A percentile compares a stretch with the other conserved stretches of the same genome.
These are phyloP conservation scores for Xenus cinereus DNA, from an alignment of 2,113 vertebrate species.

Conservation along the genomic window DNA sequence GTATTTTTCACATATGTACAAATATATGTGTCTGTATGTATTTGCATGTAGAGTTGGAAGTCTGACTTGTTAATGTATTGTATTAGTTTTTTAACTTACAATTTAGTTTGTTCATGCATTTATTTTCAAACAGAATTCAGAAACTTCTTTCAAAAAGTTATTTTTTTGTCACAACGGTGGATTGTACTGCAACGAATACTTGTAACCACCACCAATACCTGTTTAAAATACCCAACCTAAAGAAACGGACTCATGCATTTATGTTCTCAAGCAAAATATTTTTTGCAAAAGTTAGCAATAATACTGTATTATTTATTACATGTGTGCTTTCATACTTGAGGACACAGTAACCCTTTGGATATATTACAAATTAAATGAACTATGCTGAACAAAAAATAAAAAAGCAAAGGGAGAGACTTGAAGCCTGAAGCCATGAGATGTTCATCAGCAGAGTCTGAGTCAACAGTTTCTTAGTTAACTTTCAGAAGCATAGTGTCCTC, in stretches of 20 bases:
- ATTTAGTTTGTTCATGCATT: background rate
- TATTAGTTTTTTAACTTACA: background rate
- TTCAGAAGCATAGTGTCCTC: slow-evolving; percentile 72
- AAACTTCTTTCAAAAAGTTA: background rate
- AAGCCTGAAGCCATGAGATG: slow-evolving; percentile 9
- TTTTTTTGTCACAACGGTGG: background rate
- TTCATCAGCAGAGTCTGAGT: slow-evolving; percentile 34
- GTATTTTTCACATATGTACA: background rate
- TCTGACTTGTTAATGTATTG: background rate
- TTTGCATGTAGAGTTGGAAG: background rate
- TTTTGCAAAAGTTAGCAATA: background rate
- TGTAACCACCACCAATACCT: background rate
- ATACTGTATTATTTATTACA: background rate
- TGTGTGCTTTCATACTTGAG: slow-evolving; percentile 15
- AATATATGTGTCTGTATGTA: background rate
- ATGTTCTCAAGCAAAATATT: background rate
- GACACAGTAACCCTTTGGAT: slow-evolving; percentile 54
- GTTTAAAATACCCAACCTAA: background rate
- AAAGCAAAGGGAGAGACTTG: slow-evolving; percentile 11
- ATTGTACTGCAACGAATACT: background rate
- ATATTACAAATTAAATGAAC: slow-evolving; percentile 79
- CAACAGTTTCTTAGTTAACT: slow-evolving; percentile 63
- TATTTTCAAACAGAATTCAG: background rate
- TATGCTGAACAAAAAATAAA: slow-evolving; percentile 63
- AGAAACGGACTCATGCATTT: background rate